Percentiles rank a stretch among this genome's conserved stretches.
These are phyloP conservation scores for Caranx melampygus DNA, from an alignment of 2,113 vertebrate species.

Conservation along the genomic window DNA sequence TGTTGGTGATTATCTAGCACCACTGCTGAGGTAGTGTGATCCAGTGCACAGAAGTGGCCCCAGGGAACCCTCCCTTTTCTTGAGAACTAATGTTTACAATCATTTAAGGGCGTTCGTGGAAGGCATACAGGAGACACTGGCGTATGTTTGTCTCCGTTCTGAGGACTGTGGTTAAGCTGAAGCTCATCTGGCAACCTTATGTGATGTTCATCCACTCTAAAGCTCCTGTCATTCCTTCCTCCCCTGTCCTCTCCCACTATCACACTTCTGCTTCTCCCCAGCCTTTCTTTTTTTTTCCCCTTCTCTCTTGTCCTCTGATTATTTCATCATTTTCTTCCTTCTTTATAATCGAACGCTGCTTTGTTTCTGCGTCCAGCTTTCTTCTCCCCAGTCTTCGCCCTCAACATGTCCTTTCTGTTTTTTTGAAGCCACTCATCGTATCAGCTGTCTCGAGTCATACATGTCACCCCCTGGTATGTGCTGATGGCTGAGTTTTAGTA, in stretches of 20 bases:
- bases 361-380: slow-evolving; percentile 6
- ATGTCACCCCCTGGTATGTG: slow-evolving; percentile 78
- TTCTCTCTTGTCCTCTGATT: slow-evolving; percentile 30
- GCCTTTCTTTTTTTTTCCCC: slow-evolving; percentile 27
- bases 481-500: slow-evolving; percentile 76
- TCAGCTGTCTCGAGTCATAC: slow-evolving; percentile 72
- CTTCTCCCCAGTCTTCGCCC: not conserved
- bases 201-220: slow-evolving; percentile 64
- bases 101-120: slow-evolving; percentile 76
- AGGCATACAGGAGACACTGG: slow-evolving; percentile 78
- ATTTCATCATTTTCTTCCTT: slow-evolving; percentile 24
- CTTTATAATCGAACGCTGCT: slow-evolving; percentile 6
- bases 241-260: slow-evolving; percentile 36
- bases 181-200: slow-evolving; percentile 85
- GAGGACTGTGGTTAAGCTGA: slow-evolving; percentile 80
- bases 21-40: slow-evolving; percentile 70
- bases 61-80: slow-evolving; percentile 62
- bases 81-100: slow-evolving; percentile 83
- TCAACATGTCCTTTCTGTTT: slow-evolving; percentile 41
- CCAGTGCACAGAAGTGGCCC: slow-evolving; percentile 69
- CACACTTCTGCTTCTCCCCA: slow-evolving; percentile 16
- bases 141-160: slow-evolving; percentile 79
- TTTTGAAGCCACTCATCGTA: slow-evolving; percentile 34
- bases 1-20: slow-evolving; percentile 72
- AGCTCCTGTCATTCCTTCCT: slow-evolving; percentile 55